Conservation (phyloP, 1,140 invertebrate genomes). For the Stegodyphus mimosarum region DNA sequence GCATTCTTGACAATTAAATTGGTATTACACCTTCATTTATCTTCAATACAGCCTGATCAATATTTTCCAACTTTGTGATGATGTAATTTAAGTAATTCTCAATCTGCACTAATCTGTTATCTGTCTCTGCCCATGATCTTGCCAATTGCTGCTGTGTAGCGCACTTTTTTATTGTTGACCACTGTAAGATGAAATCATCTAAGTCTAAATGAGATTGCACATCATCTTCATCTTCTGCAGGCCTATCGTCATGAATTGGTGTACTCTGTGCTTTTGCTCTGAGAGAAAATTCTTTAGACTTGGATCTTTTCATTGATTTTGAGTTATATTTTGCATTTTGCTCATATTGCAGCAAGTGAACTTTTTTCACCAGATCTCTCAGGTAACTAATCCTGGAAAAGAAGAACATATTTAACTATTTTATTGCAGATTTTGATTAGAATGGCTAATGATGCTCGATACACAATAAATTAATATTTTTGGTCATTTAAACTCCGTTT, state of each 20-base stretch:
- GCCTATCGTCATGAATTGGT: not conserved
- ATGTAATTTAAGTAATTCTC: slow-evolving; percentile 48
- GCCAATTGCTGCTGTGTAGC: slow-evolving; percentile 41
- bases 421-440: too few species aligned
- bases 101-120: slow-evolving; percentile 38
- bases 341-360: slow-evolving; percentile 4
- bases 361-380: slow-evolving; percentile 41
- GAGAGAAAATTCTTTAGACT: slow-evolving; percentile 9
- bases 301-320: slow-evolving; percentile 11
- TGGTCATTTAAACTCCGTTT: too few species aligned
- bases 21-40: slow-evolving; percentile 4
- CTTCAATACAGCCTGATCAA: slow-evolving; percentile 32
- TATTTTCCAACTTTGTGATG: slow-evolving; percentile 31
- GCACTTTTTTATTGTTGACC: slow-evolving; percentile 43
- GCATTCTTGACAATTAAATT: not conserved
- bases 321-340: slow-evolving; percentile 10
- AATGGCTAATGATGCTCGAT: too few species aligned
- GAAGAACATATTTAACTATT: too few species aligned
- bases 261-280: not conserved
- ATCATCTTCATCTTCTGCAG: slow-evolving; percentile 24
- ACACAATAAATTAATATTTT: too few species aligned
- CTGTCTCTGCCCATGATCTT: slow-evolving; percentile 36
- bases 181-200: slow-evolving; percentile 46
- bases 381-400: slow-evolving; percentile 34
- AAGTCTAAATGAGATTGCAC: slow-evolving; percentile 9